Evolutionary conservation across 2,888 invertebrate genomes (phyloP).

Genomic region (Eilema depressum): DNA sequence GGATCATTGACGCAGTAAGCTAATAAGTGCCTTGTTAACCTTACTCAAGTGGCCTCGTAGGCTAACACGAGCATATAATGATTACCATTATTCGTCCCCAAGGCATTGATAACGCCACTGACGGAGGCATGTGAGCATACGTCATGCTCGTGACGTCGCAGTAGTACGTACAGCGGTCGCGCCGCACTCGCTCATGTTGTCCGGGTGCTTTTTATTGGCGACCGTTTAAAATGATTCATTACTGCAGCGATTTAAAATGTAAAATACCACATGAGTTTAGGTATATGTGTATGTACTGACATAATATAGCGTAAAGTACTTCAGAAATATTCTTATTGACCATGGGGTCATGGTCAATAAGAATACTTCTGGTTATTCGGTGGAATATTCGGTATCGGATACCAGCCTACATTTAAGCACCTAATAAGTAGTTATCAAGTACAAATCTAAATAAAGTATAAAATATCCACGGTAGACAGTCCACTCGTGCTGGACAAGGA

Average conservation of each 20-base stretch:
- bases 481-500: no score
- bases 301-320: background rate
- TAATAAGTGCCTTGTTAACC: background rate
- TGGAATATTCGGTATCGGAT: no score
- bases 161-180: background rate
- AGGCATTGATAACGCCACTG: background rate
- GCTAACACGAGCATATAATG: background rate
- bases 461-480: no score
- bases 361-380: no score
- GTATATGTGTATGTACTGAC: background rate
- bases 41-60: background rate
- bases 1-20: no score
- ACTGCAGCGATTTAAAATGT: conserved; percentile 18
- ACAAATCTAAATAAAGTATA: no score
- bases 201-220: conserved; percentile 50
- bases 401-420: no score
- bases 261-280: background rate
- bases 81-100: background rate
- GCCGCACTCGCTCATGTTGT: conserved; percentile 5
- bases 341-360: no score
- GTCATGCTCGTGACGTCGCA: conserved; percentile 12
- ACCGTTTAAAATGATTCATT: conserved; percentile 32
- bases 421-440: no score
- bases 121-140: background rate
- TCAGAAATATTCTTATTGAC: background rate